phyloP scores from a whole-genome alignment of 2,113 vertebrate species.

The Eurypyga helias region DNA sequence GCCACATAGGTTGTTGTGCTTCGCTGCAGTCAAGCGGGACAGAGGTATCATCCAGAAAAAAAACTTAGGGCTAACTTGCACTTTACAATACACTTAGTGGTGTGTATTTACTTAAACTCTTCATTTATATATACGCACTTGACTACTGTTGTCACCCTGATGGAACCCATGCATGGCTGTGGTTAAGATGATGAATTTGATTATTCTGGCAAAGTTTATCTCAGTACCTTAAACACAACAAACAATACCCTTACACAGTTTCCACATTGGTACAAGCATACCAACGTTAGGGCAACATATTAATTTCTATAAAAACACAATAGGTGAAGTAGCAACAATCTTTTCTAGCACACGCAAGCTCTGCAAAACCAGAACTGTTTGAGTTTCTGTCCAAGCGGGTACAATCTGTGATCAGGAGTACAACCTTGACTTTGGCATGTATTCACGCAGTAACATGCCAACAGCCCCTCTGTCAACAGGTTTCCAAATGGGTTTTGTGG shows the following conservation, averaged over 20 bases:
- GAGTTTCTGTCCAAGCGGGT: not conserved
- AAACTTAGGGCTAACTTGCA: too few relatives aligned
- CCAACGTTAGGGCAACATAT: not conserved
- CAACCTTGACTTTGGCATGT: not conserved
- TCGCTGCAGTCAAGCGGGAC: not conserved
- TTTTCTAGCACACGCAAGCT: not conserved
- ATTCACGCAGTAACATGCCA: not conserved
- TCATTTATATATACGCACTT: not conserved
- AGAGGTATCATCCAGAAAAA: not conserved
- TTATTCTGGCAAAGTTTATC: not conserved
- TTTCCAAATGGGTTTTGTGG: not conserved
- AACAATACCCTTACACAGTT: not conserved
- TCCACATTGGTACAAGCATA: not conserved
- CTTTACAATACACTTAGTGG: too few relatives aligned
- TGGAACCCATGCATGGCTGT: not conserved
- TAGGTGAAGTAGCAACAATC: not conserved
- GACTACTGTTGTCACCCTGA: not conserved
- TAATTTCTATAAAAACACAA: not conserved
- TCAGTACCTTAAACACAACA: not conserved
- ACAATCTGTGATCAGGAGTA: not conserved
- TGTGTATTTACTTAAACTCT: not conserved
- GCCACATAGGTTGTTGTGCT: not conserved
- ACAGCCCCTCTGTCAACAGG: not conserved
- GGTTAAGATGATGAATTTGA: not conserved
- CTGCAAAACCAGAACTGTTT: not conserved